phyloP scores from a whole-genome alignment of 2,113 vertebrate species.

The Myodes glareolus region DNA sequence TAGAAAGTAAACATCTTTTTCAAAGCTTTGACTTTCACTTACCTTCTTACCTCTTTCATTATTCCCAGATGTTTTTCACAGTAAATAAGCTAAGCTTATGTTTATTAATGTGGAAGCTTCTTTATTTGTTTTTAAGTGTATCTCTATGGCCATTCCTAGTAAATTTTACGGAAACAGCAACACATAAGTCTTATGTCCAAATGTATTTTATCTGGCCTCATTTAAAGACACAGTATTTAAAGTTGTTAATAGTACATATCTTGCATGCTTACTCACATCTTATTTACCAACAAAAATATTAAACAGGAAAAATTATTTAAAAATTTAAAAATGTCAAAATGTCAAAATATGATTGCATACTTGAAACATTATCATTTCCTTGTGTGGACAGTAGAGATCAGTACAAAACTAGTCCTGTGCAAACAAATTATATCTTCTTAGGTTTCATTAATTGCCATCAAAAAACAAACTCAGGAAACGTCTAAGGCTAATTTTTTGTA shows the following conservation, averaged over 20 bases:
- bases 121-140: neutral
- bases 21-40: neutral
- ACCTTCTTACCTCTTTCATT: neutral
- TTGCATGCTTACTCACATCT: neutral
- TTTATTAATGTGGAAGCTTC: constrained; percentile 23
- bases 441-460: neutral
- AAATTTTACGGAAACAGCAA: constrained; percentile 33
- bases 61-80: neutral
- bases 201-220: neutral
- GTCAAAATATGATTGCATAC: neutral
- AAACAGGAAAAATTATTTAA: neutral
- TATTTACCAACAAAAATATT: neutral
- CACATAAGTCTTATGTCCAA: neutral
- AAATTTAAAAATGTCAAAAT: neutral
- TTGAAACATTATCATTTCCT: constrained; percentile 26
- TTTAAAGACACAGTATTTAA: neutral
- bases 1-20: neutral
- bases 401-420: constrained; percentile 57
- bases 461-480: neutral
- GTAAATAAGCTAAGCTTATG: constrained; percentile 26
- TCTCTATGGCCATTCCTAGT: neutral
- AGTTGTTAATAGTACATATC: neutral
- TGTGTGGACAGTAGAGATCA: constrained; percentile 79
- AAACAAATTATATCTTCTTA: neutral
- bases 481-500: neutral